Base-by-base conservation (phyloP, 2,797 vertebrate species). In the Cirrhinus molitorella region DNA sequence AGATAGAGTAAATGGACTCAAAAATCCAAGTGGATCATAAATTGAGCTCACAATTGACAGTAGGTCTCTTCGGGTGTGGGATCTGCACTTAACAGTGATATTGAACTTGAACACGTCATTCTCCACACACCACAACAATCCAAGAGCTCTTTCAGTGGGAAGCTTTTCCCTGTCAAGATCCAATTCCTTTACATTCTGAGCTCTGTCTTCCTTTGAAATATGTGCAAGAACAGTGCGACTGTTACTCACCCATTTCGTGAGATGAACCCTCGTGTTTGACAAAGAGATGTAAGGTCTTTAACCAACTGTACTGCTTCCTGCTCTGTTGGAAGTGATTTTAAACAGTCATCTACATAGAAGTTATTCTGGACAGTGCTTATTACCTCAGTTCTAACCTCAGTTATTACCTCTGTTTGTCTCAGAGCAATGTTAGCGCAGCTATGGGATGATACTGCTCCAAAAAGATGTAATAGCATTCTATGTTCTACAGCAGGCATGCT, bases 241-340 rank as follows among this genome's bases (percentile, higher is more conserved):
- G 28, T 87, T 85, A 47, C 59, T 85, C 31, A 79, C 59, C 79
- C 74, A 82, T 14, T 73, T 72, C 13, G 72, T 74, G 17, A 87
- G 55, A 16, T 83, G 70, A 85, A 82, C 71, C 83, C 59, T 66
- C 68, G 68, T 82, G 51, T 74, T 11, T 47, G 43, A 40, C 78
- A 76, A 5, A 85, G 14, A 2, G 21, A 37, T n/a, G 53, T 40
- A 5, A 85, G 23, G 13, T 76, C 72, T 68, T 31, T 43, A 23
- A n/a, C 45, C 2, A 76, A 7, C 19, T 76, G 28, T 13, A 75
- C 21, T 57, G 63, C 63, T 9, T 70, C 37, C 13, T 57, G 45
- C 68, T 45, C 71, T 68, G 61, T 76, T n/a, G 79, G 49, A 14
- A 85, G 12, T 21, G 72, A 81, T 23, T 51, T 68, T 4, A 81